These are phyloP conservation scores for Corvus cornix DNA, from an alignment of 2,113 vertebrate genomes.

Conservation along the genomic window DNA sequence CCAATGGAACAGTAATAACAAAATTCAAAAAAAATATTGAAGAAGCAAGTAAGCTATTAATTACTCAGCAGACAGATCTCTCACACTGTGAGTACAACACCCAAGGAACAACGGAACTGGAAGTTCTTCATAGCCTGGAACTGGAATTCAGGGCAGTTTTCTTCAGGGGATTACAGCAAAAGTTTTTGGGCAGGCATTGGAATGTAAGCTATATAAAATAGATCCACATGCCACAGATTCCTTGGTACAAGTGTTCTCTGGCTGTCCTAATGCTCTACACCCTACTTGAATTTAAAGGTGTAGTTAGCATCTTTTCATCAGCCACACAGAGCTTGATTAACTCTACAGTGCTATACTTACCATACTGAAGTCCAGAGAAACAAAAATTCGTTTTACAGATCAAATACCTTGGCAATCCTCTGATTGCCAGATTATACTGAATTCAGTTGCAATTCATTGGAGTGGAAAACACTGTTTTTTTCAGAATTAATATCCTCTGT, in stretches of 20 bases:
- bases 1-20: not conserved
- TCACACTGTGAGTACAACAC: not conserved
- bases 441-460: not conserved
- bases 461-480: not conserved
- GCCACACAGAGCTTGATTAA: not conserved
- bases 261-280: not conserved
- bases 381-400: not conserved
- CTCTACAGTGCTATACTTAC: not conserved
- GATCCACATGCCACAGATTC: not conserved
- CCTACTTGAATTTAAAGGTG: not conserved
- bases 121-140: not conserved
- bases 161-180: not conserved
- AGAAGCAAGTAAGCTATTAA: not conserved
- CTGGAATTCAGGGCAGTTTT: not conserved
- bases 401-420: not conserved
- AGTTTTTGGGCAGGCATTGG: not conserved
- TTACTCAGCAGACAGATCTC: not conserved
- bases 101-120: not conserved
- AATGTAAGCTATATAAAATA: slow-evolving; percentile 8
- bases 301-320: not conserved
- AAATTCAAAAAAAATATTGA: not conserved
- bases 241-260: not conserved
- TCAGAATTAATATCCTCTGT: not conserved
- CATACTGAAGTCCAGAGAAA: not conserved
- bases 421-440: not conserved